Evolutionary conservation across 2,113 vertebrate genomes (phyloP), one percentile per base, ranked within the genome.

Genomic region (Myotis lucifugus): DNA sequence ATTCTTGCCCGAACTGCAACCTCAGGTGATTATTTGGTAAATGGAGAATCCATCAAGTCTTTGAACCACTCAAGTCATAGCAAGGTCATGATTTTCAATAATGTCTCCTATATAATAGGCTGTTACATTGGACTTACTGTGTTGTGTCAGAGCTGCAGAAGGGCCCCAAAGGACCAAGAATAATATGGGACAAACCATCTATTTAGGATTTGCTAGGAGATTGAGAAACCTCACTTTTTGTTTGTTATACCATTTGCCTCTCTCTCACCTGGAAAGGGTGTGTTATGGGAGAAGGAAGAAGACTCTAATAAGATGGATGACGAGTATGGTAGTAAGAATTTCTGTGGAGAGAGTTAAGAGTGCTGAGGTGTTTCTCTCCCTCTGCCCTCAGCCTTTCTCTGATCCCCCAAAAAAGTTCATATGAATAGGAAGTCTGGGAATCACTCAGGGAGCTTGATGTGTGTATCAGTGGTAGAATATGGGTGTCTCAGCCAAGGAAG

Each of bases 361-460:
- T 13, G n/a, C 1, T 11, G 37, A 78, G 14, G 0, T 54, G 5
- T 78, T 88, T 48, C 34, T 46, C 4, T 59, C 9, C 3, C 56
- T 64, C 52, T 72, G 59, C n/a, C 4, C 46, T n/a, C 46, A n/a
- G 19, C 17, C 14, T 17, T 37, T 8, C 12, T 15, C 6, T 6
- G 29, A 1, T 10, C 3, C 1, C 4, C 5, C 8, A 19, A 15
- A 4, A 6, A 37, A 32, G 12, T 50, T 1, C 21, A 34, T 17
- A 2, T 73, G n/a, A 18, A 72, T 6, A 1, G 42, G 6, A n/a
- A 37, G 27, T 56, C 9, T 14, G 12, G n/a, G 48, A 74, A 29
- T 29, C 37, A 19, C 23, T 18, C 25, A 17, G 93, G 77, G 69
- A 78, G 13, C 66, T 59, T 21, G 25, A 7, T 61, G 3, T 34